Evolutionary conservation across 2,113 vertebrate species (phyloP).

Genomic region (Trochalopteron elliotii): DNA sequence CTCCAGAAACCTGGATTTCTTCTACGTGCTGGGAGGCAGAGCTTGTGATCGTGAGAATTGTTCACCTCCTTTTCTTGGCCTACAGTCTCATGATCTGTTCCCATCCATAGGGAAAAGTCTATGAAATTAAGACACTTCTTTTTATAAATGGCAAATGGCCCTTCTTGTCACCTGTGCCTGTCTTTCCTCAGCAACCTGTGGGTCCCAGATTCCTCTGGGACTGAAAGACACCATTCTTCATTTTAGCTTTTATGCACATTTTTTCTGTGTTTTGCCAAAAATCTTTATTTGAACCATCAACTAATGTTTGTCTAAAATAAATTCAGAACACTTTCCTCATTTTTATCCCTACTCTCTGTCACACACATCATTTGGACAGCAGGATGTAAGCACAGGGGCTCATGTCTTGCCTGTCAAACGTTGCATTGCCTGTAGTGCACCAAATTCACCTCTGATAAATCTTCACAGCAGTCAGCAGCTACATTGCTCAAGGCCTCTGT

Average conservation of each 20-base stretch:
- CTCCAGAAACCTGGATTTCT: neutral
- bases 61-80: neutral
- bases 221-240: neutral
- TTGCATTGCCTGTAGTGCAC: neutral
- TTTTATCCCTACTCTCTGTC: neutral
- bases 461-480: neutral
- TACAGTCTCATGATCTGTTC: neutral
- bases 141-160: neutral
- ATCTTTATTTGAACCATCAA: neutral
- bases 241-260: neutral
- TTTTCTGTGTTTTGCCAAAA: neutral
- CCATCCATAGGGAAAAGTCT: neutral
- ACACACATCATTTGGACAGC: neutral
- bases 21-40: neutral
- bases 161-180: neutral
- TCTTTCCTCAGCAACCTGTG: neutral
- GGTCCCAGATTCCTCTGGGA: neutral
- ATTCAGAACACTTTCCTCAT: neutral
- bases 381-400: neutral
- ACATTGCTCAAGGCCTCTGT: neutral
- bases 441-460: neutral
- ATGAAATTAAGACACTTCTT: neutral
- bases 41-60: neutral
- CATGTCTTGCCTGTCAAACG: neutral
- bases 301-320: neutral